Conservation (phyloP, 2,888 invertebrate species). For the Pristionchus entomophagus region DNA sequence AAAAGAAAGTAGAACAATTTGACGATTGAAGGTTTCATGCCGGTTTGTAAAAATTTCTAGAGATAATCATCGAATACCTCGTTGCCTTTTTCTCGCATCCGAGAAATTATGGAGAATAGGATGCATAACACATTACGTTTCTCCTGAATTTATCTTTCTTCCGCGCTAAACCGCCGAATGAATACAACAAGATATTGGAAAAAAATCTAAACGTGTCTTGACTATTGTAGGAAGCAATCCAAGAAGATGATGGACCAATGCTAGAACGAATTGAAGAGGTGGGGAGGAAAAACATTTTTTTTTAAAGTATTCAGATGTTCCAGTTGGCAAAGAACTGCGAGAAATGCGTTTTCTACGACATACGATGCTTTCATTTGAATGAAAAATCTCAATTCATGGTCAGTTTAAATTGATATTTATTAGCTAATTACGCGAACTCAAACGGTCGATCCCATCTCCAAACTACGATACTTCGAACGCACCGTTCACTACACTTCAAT, state of each 20-base stretch:
- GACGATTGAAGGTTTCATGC: background rate
- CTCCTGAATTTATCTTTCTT: too few relatives aligned
- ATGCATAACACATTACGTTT: too few relatives aligned
- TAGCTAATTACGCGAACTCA: background rate
- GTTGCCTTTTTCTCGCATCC: too few relatives aligned
- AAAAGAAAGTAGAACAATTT: background rate
- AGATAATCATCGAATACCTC: too few relatives aligned
- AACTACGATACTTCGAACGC: background rate
- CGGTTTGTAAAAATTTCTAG: too few relatives aligned
- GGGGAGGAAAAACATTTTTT: background rate
- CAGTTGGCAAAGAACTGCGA: slow-evolving; percentile 34
- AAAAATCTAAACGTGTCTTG: too few relatives aligned
- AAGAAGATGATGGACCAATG: background rate
- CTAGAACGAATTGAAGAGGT: background rate
- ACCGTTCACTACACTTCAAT: background rate
- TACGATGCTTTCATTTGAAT: background rate
- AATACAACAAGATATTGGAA: background rate
- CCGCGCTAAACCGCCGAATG: too few relatives aligned
- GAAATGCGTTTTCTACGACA: slow-evolving; percentile 32
- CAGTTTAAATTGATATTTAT: background rate
- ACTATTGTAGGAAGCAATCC: slow-evolving; percentile 11
- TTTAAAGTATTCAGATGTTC: background rate
- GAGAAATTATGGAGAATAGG: too few relatives aligned
- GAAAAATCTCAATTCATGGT: background rate
- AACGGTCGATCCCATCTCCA: background rate